Evolutionary conservation across 1,140 invertebrate genomes (phyloP).

Genomic region (Zelostemma sp.): DNA sequence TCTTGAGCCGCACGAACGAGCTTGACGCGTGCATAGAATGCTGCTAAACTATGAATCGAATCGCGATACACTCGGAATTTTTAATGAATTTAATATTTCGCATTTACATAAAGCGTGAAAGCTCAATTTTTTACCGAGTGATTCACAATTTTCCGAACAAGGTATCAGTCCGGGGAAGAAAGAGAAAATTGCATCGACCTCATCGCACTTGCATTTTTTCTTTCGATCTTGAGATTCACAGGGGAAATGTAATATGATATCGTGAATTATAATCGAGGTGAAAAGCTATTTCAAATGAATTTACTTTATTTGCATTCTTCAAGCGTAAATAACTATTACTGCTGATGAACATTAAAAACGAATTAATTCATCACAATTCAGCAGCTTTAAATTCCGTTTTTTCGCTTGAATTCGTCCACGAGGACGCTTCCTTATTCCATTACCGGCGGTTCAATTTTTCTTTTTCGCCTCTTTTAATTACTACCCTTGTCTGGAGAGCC

Average conservation of each 20-base stretch:
- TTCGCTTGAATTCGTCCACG: constrained; percentile 36
- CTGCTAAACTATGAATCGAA: constrained; percentile 35
- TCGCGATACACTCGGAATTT: constrained; percentile 39
- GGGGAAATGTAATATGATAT: background rate
- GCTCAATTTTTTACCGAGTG: background rate
- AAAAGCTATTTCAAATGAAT: too few relatives aligned
- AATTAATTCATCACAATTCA: constrained; percentile 14
- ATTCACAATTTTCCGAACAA: background rate
- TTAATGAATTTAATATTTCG: constrained; percentile 30
- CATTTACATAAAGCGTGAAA: background rate
- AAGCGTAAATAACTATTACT: background rate
- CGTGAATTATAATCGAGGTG: background rate
- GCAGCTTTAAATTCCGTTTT: constrained; percentile 17
- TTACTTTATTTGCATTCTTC: too few relatives aligned
- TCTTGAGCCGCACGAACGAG: constrained; percentile 46
- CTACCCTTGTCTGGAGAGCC: constrained; percentile 38
- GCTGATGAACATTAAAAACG: constrained; percentile 26
- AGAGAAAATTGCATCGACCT: too few relatives aligned
- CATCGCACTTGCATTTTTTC: too few relatives aligned
- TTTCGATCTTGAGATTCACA: too few relatives aligned
- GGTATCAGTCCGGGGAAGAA: background rate
- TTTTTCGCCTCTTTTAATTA: constrained; percentile 31
- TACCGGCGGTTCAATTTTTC: constrained; percentile 27
- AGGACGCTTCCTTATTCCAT: constrained; percentile 47
- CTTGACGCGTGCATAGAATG: constrained; percentile 44